These are phyloP conservation scores for Stictocephala bisonia DNA, from an alignment of 2,888 invertebrate genomes.

Conservation along the genomic window DNA sequence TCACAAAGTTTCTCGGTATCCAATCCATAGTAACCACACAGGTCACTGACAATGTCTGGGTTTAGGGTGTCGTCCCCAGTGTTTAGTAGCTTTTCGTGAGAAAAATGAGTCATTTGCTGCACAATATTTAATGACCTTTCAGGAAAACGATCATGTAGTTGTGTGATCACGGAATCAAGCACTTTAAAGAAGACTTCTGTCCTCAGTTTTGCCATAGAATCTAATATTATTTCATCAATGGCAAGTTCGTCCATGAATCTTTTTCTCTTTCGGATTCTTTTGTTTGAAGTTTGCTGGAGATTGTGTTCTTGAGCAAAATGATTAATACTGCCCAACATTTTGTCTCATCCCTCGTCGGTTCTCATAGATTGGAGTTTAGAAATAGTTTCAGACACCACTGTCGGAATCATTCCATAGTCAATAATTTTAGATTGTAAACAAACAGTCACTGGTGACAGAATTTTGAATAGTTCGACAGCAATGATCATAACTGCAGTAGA, in stretches of 20 bases:
- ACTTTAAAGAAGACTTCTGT: conserved; percentile 29
- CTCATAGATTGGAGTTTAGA: conserved; percentile 1
- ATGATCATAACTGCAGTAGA: conserved; percentile 14
- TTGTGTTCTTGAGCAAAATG: conserved; percentile 11
- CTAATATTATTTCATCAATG: conserved; percentile 15
- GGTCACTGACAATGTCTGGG: not conserved
- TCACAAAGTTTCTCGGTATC: not conserved
- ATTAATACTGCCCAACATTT: conserved; percentile 7
- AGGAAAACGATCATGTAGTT: conserved; percentile 29
- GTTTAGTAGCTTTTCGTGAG: conserved; percentile 2
- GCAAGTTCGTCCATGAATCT: conserved; percentile 37
- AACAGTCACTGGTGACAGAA: conserved; percentile 31
- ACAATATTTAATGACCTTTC: conserved; percentile 15
- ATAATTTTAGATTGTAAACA: conserved; percentile 27
- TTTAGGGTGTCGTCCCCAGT: not conserved
- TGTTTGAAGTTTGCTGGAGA: not conserved
- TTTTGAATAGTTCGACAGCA: not conserved
- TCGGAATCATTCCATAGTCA: conserved; percentile 31
- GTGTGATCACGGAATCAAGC: conserved; percentile 5
- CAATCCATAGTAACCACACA: not conserved
- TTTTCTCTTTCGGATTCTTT: conserved; percentile 15
- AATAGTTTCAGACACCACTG: conserved; percentile 15
- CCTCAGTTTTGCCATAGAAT: conserved; percentile 8
- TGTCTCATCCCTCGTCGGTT: conserved; percentile 21
- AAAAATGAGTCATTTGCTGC: conserved; percentile 13